Conservation (phyloP, 2,888 invertebrate genomes). For the Andrena marginata region DNA sequence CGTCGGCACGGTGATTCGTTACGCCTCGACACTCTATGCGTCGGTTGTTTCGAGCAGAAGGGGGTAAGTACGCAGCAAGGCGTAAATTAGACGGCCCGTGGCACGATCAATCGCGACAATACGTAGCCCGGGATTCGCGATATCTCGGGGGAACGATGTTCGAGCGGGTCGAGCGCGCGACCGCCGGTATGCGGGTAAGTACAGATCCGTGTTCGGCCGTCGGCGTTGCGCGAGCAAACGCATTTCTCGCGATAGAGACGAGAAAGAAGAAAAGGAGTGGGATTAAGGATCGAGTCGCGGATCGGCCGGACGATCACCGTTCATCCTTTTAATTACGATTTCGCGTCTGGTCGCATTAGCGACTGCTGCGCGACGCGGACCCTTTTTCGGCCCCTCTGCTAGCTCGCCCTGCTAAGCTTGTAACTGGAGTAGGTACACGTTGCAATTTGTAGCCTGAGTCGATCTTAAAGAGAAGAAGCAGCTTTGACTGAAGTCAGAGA, state of each 20-base stretch:
- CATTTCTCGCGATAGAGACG: conserved; percentile 64
- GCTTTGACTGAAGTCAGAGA: conserved; percentile 4
- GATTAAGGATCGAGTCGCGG: conserved; percentile 14
- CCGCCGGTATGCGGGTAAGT: conserved; percentile 63
- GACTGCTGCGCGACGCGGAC: neutral
- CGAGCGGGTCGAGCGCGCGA: conserved; percentile 35
- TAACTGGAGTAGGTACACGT: neutral
- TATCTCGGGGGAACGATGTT: conserved; percentile 32
- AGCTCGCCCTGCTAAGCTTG: neutral
- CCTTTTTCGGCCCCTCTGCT: neutral
- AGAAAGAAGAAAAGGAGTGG: conserved; percentile 37
- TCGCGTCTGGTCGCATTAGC: neutral
- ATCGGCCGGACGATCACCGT: conserved; percentile 15
- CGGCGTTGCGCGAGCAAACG: conserved; percentile 47
- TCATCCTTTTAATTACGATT: conserved; percentile 4
- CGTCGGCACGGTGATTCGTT: neutral
- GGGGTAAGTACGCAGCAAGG: neutral
- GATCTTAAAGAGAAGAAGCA: neutral
- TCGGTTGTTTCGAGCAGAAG: neutral
- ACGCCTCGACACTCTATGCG: too few relatives aligned
- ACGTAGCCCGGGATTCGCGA: conserved; percentile 48
- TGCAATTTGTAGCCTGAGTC: neutral
- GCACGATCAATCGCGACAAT: conserved; percentile 57
- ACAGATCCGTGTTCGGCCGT: conserved; percentile 65
- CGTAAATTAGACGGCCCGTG: conserved; percentile 12